A percentile compares a stretch with the other conserved stretches of the same genome.
Conservation (phyloP, 2,797 vertebrate genomes). For the Dermochelys coriacea region DNA sequence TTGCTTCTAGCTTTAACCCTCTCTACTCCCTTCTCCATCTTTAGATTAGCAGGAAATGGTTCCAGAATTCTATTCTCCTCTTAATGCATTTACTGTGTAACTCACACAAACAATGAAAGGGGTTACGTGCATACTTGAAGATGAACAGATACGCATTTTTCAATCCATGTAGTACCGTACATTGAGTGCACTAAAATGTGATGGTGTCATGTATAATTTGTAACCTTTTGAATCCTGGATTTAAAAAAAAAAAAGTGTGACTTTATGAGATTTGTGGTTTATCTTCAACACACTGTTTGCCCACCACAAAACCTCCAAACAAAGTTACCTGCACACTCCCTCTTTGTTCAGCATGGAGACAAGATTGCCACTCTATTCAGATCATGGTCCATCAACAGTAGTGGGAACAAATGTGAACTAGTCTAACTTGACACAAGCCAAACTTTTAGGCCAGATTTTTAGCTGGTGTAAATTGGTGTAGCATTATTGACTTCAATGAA, state of each 20-base stretch:
- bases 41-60: background rate
- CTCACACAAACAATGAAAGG: background rate
- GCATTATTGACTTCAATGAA: background rate
- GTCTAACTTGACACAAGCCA: background rate
- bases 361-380: background rate
- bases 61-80: background rate
- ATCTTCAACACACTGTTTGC: background rate
- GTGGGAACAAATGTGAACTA: background rate
- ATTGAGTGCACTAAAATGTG: background rate
- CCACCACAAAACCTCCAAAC: background rate
- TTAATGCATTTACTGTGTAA: background rate
- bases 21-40: background rate
- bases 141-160: background rate
- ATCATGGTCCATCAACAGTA: background rate
- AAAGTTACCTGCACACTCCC: background rate
- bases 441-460: background rate
- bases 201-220: background rate
- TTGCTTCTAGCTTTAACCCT: background rate
- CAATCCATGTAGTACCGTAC: background rate
- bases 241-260: background rate
- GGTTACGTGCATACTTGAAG: background rate
- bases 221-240: background rate
- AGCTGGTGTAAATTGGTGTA: fast-evolving
- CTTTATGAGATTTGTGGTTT: background rate
- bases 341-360: background rate